Base-by-base conservation (phyloP, 2,888 invertebrate species). In the Caenorhabditis sp. region DNA sequence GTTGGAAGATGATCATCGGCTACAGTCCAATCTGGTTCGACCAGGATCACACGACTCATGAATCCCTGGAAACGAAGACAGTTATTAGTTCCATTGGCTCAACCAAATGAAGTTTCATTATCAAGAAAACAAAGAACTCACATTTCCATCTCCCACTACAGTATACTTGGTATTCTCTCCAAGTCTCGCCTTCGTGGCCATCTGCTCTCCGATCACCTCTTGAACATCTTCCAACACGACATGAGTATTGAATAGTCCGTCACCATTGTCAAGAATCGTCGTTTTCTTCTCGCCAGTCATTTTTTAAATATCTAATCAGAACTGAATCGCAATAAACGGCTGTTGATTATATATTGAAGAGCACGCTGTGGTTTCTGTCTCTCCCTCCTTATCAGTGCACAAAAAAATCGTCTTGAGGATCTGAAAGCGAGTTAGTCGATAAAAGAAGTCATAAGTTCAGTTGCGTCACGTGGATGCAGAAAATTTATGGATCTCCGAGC, bases 81-180 rank as follows among this genome's bases (percentile, higher is more conserved):
- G 5, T 8, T 12, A 16, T 6, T 14, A 14, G n/a, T n/a, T n/a
- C n/a, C n/a, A n/a, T n/a, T n/a, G n/a, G n/a, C n/a, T n/a, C n/a
- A n/a, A n/a, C n/a, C n/a, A n/a, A n/a, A n/a, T n/a, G n/a, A n/a
- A n/a, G n/a, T n/a, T n/a, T n/a, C n/a, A n/a, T n/a, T n/a, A 16
- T 56, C 14, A 10, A 10, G 10, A 10, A 5, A 38, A 38, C 24
- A 35, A 12, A 26, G 1, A 49, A 72, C 82, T 72, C 14, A 82
- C 82, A 82, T 82, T 82, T 35, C 82, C 82, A 56, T 82, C 82
- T 35, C 82, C 82, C 61, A 82, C 58, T 8, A 73, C 75, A 12
- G 77, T 68, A 28, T 68, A 72, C 24, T 77, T 73, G 22, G 77
- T 61, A 14, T 77, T 56, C 4, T 38, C 22, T 47, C 59, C 72